Base-by-base conservation (phyloP, 1,140 invertebrate genomes). In the Aphelinus certus region DNA sequence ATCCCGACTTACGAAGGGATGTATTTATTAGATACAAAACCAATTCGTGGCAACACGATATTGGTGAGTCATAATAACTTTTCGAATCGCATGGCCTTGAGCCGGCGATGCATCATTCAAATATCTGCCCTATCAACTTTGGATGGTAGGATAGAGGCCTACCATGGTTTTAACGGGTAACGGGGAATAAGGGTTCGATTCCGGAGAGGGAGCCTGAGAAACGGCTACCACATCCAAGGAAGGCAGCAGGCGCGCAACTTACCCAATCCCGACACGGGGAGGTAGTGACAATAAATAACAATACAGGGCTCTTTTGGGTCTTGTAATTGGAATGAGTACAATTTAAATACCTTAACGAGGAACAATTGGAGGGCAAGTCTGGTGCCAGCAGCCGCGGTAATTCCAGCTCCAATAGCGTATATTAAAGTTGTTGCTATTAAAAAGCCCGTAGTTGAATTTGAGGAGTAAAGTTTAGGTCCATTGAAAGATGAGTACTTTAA, bases 351-450 rank as follows among this genome's bases (percentile, higher is more conserved):
- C 81, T 62, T 70, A 90, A 94, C 71, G 81, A 80, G 77, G 95
- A 95, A 91, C 91, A 91, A 92, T 94, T 94, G 93, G 93, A 95
- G 93, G 94, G 94, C 93, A 95, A 95, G 93, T 95, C 93, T 94
- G 92, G 92, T 94, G 92, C 93, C 92, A 94, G 93, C 93, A 93
- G 92, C 92, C 91, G 94, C 93, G 93, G 93, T 94, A 95, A 95
- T 93, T 94, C 93, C 93, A 94, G 93, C 93, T 94, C 92, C 92
- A 93, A 92, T 93, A 94, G 92, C 92, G 92, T 94, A 94, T 94
- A 94, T 92, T 93, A 93, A 93, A 92, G 91, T 93, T 93, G 92
- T 92, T 94, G 92, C 91, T 89, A 91, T 92, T 92, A 91, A 92
- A 92, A 92, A 92, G 90, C 90, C 92, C 90, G 90, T 92, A 92